Evolutionary conservation across 2,797 vertebrate genomes (phyloP).

Genomic region (Pipistrellus pipistrellus): DNA sequence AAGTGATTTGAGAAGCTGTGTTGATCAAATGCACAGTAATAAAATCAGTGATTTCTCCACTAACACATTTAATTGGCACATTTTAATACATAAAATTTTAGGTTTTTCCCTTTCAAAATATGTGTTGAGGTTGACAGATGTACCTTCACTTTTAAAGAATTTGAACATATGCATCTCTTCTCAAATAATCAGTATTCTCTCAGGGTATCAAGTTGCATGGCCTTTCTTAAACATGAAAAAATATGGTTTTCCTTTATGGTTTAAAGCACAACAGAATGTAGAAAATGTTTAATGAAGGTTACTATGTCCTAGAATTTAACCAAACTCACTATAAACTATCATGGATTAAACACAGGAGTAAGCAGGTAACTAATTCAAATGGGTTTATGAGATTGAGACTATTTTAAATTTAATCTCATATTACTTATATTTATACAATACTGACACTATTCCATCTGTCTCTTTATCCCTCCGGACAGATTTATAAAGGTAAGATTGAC

Average conservation of each 20-base stretch:
- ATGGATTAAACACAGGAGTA: background rate
- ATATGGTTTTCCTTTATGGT: background rate
- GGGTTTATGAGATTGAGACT: background rate
- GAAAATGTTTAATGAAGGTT: background rate
- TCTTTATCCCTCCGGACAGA: background rate
- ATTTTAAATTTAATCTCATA: background rate
- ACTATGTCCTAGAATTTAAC: constrained; percentile 17
- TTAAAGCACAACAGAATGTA: background rate
- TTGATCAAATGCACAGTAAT: background rate
- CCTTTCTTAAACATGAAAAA: background rate
- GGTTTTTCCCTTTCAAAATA: background rate
- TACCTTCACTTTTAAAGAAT: background rate
- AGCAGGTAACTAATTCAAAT: constrained; percentile 2
- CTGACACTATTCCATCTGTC: background rate
- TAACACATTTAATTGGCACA: background rate
- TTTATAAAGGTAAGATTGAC: background rate
- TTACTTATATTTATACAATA: background rate
- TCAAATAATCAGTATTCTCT: background rate
- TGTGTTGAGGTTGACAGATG: background rate
- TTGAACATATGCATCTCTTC: background rate
- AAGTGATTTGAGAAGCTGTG: background rate
- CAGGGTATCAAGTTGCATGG: background rate
- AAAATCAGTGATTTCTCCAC: background rate
- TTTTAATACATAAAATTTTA: background rate
- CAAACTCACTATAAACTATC: background rate